Evolutionary conservation across 1,140 invertebrate genomes (phyloP).

Genomic region (Lasioglossum albipes): DNA sequence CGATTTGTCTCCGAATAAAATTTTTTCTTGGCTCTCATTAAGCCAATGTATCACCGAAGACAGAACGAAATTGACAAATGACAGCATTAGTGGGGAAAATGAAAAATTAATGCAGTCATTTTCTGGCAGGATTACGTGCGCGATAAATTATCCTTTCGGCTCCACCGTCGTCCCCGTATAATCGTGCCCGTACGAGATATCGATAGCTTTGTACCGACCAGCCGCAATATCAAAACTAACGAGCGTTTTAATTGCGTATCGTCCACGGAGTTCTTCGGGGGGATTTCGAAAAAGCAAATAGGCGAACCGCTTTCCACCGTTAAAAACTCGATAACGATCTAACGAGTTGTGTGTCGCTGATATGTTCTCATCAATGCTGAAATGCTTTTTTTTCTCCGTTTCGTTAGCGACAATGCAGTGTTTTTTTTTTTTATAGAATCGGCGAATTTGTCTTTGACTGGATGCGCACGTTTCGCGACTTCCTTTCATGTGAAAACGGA

Average conservation of each 20-base stretch:
- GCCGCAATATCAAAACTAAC: slow-evolving; percentile 39
- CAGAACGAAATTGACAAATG: too few species aligned
- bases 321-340: slow-evolving; percentile 13
- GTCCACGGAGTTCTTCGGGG: slow-evolving; percentile 15
- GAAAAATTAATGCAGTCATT: neutral
- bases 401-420: neutral
- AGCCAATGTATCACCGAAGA: too few species aligned
- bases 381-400: neutral
- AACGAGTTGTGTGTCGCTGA: slow-evolving; percentile 4
- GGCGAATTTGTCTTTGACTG: slow-evolving; percentile 1
- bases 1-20: too few species aligned
- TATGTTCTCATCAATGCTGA: slow-evolving; percentile 11
- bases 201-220: slow-evolving; percentile 20
- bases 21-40: too few species aligned
- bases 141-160: neutral
- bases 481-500: neutral
- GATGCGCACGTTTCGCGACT: slow-evolving; percentile 6
- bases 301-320: neutral
- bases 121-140: neutral
- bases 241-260: slow-evolving; percentile 57
- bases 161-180: neutral
- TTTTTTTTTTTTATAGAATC: neutral
- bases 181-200: slow-evolving; percentile 10
- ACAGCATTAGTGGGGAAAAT: too few species aligned
- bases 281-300: slow-evolving; percentile 16